Conservation (phyloP, 2,113 vertebrate species). For the Oncorhynchus masou region DNA sequence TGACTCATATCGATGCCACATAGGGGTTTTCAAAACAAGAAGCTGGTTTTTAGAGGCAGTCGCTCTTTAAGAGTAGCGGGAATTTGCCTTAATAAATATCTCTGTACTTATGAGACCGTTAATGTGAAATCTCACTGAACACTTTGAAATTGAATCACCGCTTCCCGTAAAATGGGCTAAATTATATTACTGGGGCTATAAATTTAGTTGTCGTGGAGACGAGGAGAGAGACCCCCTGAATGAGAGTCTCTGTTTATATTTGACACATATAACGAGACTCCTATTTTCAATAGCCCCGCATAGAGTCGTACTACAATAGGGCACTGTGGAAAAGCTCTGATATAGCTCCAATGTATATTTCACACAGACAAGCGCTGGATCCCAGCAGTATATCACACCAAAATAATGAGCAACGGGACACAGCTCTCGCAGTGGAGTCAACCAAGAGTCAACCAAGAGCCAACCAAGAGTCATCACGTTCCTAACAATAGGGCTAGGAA, state of each 20-base stretch:
- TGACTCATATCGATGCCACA: no score
- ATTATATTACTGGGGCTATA: conserved; percentile 34
- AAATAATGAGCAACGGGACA: conserved; percentile 24
- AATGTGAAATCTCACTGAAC: conserved; percentile 21
- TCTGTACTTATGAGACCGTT: conserved; percentile 13
- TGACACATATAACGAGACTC: conserved; percentile 7
- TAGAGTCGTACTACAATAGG: conserved; percentile 34
- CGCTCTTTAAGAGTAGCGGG: background rate
- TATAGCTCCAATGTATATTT: conserved; percentile 30
- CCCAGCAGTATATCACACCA: conserved; percentile 24
- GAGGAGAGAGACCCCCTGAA: conserved; percentile 2
- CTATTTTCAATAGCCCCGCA: conserved; percentile 15
- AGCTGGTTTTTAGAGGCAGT: no score
- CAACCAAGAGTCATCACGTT: background rate
- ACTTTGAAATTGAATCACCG: conserved; percentile 35
- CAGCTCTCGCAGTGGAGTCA: background rate
- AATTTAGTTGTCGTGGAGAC: conserved; percentile 18
- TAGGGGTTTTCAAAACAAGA: no score
- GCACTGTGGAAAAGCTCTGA: conserved; percentile 26
- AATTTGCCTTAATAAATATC: conserved; percentile 8
- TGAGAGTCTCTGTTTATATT: conserved; percentile 31
- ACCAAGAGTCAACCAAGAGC: background rate
- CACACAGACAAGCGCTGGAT: conserved; percentile 30
- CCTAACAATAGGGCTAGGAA: background rate
- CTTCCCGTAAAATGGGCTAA: conserved; percentile 25